A percentile compares a stretch with the other conserved stretches of the same genome.
These are phyloP conservation scores for Scomberomorus guttatus DNA, from an alignment of 2,797 vertebrate species.

Conservation along the genomic window DNA sequence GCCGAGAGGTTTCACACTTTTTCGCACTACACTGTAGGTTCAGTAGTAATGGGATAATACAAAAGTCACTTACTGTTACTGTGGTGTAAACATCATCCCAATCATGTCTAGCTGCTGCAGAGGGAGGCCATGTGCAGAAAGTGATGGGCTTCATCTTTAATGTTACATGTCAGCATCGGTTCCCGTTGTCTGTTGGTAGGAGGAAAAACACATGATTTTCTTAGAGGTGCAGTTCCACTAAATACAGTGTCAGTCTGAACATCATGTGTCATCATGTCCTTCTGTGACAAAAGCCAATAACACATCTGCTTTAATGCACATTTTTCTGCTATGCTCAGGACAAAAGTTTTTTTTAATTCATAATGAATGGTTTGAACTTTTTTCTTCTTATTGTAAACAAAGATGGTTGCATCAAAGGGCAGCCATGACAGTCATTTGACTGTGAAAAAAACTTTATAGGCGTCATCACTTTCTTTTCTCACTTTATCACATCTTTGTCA, in stretches of 20 bases:
- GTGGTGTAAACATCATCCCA: background rate
- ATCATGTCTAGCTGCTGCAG: background rate
- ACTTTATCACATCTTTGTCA: background rate
- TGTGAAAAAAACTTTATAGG: background rate
- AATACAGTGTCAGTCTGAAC: background rate
- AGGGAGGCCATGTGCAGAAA: background rate
- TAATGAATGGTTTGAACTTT: background rate
- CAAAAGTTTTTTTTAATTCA: background rate
- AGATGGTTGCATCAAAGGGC: no score
- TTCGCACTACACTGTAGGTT: background rate
- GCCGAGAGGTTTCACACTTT: background rate
- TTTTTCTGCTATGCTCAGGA: background rate
- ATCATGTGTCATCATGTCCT: background rate
- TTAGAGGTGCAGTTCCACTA: background rate
- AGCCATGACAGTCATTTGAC: background rate
- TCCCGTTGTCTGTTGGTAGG: background rate
- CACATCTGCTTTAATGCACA: background rate
- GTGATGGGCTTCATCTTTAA: background rate
- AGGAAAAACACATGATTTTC: background rate
- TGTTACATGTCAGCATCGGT: background rate
- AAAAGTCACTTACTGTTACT: background rate
- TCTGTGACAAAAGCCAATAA: slow-evolving; percentile 10
- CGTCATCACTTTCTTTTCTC: background rate
- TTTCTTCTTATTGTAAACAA: no score
- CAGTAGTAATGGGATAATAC: background rate